Percentiles rank a stretch among this genome's conserved stretches.
Conservation (phyloP, 2,113 vertebrate species). For the Platysteira castanea region DNA sequence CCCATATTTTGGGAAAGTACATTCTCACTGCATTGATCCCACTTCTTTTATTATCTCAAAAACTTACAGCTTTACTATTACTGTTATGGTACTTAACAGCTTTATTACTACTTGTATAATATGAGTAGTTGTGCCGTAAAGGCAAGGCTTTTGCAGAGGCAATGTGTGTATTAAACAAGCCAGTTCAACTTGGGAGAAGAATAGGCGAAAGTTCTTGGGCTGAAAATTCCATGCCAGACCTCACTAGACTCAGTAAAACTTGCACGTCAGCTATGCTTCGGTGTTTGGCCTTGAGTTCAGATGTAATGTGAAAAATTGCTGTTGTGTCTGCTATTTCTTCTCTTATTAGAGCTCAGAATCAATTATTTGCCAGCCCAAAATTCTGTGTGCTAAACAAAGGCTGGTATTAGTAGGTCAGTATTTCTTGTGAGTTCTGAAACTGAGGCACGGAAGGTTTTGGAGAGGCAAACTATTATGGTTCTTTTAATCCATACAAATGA, state of each 20-base stretch:
- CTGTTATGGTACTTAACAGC: neutral
- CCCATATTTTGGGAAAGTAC: neutral
- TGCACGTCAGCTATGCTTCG: neutral
- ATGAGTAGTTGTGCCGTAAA: neutral
- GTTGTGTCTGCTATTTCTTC: neutral
- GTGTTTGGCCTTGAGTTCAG: neutral
- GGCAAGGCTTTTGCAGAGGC: neutral
- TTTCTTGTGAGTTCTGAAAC: neutral
- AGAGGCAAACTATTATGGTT: neutral
- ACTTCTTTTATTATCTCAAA: neutral
- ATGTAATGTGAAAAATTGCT: neutral
- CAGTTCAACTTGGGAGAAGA: neutral
- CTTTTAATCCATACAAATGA: slow-evolving; percentile 42
- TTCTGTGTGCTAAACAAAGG: neutral
- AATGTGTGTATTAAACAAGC: neutral
- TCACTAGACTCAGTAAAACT: neutral
- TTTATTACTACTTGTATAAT: neutral
- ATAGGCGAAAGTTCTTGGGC: neutral
- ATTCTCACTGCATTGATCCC: neutral
- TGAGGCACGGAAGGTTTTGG: neutral
- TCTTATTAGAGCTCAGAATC: neutral
- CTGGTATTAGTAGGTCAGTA: neutral
- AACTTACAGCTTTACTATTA: neutral
- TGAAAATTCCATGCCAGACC: neutral
- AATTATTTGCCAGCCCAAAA: neutral